Conservation (phyloP, 1,140 invertebrate species). For the Marisa cornuarietis region DNA sequence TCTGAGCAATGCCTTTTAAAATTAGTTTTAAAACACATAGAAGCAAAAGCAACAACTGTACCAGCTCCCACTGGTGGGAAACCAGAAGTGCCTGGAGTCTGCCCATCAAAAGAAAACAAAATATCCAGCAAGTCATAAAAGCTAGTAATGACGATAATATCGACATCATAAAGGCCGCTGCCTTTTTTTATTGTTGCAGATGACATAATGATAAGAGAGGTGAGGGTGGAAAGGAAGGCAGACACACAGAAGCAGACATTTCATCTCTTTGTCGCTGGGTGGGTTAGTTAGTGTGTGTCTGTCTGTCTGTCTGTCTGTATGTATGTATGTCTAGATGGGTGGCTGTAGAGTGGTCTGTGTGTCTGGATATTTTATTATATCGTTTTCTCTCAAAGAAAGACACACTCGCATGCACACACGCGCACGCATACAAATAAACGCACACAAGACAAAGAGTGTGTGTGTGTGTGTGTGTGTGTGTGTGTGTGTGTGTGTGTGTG, state of each 20-base stretch:
- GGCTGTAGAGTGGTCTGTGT: neutral
- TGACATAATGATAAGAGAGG: neutral
- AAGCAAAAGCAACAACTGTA: too few relatives aligned
- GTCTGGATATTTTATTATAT: neutral
- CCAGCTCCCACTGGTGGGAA: too few relatives aligned
- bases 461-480: neutral
- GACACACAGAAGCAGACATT: too few relatives aligned
- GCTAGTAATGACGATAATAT: too few relatives aligned
- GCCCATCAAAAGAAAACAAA: too few relatives aligned
- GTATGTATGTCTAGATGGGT: neutral
- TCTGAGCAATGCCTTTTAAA: too few relatives aligned
- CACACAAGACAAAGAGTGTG: neutral
- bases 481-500: neutral
- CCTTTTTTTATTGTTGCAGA: too few relatives aligned
- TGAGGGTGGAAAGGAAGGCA: neutral
- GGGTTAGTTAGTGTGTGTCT: neutral
- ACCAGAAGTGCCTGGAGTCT: too few relatives aligned
- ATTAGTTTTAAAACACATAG: too few relatives aligned
- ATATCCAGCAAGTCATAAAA: too few relatives aligned
- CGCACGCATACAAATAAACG: neutral
- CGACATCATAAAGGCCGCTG: too few relatives aligned
- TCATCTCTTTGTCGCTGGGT: neutral
- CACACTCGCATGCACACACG: neutral
- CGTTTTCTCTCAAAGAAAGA: neutral
- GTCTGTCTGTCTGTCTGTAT: slow-evolving; percentile 4